phyloP scores from a whole-genome alignment of 2,888 invertebrate species.

The Agonum fuliginosum region DNA sequence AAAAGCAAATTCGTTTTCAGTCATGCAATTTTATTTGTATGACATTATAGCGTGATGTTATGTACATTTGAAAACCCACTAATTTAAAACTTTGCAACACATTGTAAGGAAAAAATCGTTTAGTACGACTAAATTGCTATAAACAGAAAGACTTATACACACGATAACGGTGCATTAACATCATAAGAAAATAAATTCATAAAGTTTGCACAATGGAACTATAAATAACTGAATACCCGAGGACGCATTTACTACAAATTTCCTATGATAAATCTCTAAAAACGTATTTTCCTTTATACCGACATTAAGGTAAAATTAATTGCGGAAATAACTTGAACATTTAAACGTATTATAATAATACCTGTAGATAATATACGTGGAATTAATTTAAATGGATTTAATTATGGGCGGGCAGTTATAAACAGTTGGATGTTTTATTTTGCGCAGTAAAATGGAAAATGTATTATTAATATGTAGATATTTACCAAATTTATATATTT shows the following conservation, averaged over 20 bases:
- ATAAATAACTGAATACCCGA: slow-evolving; percentile 8
- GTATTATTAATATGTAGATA: too few relatives aligned
- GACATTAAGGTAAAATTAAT: too few relatives aligned
- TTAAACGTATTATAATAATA: too few relatives aligned
- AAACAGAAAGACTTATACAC: slow-evolving; percentile 19
- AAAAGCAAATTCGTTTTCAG: not conserved
- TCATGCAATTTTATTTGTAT: slow-evolving; percentile 11
- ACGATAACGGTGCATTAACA: slow-evolving; percentile 3
- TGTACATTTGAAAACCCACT: slow-evolving; percentile 13
- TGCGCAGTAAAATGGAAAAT: too few relatives aligned
- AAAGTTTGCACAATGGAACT: slow-evolving; percentile 1
- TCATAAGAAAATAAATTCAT: slow-evolving; percentile 9
- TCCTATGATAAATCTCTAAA: not conserved
- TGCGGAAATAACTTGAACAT: too few relatives aligned
- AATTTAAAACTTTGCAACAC: slow-evolving; percentile 30
- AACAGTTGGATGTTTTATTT: too few relatives aligned
- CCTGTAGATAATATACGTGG: too few relatives aligned
- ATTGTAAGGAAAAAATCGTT: slow-evolving; percentile 25
- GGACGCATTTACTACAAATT: not conserved
- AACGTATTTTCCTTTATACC: too few relatives aligned
- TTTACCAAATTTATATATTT: too few relatives aligned
- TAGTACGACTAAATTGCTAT: slow-evolving; percentile 14
- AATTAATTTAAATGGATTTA: too few relatives aligned
- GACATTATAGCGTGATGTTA: slow-evolving; percentile 32
- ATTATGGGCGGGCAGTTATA: too few relatives aligned